Evolutionary conservation across 2,888 invertebrate species (phyloP), one percentile per base, ranked within the genome.

Genomic region (Orthonevra nobilis): DNA sequence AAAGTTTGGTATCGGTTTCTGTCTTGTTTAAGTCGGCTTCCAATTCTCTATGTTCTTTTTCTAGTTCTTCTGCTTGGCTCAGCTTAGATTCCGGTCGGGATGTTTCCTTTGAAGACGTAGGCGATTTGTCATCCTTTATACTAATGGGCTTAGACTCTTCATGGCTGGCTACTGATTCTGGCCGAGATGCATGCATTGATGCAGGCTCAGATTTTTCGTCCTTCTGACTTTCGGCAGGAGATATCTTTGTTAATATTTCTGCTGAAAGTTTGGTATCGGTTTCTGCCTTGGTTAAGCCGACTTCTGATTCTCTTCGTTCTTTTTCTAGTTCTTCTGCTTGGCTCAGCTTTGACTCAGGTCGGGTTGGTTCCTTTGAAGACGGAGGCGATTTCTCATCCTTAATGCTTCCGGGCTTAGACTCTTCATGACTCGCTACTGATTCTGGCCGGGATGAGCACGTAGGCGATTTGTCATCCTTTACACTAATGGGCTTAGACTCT

Each of bases 141-240:
- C 64, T 82, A 12, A 68, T 9, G 10, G 3, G 54, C 3, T 3
- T 3, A 5, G 23, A 23, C 5, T 4, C 23, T 5, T 23, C 5
- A 4, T 23, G 3, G 23, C 23, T 26, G 4, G 44, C 34, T 2
- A 87, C 87, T 7, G 88, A 89, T 61, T 87, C 87, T 40, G 86
- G 87, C 9, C 75, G 77, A 0, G 83, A 81, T 2, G 83, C 5
- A 72, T 73, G 81, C 7, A 81, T 82, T 4, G 81, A 75, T 7
- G 23, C 3, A n/a, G 60, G 32, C 6, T 23, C 14, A 0, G 68
- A 26, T 48, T 61, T 23, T 23, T 23, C 23, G 23, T 5, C 23
- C 23, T 4, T 23, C 5, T 23, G 23, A 23, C 23, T 23, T 23
- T 23, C 23, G 5, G 23, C 23, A 23, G 5, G 83, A 81, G 46